A percentile compares a stretch with the other conserved stretches of the same genome.
phyloP scores from a whole-genome alignment of 2,113 vertebrate species.

The Chionomys nivalis region DNA sequence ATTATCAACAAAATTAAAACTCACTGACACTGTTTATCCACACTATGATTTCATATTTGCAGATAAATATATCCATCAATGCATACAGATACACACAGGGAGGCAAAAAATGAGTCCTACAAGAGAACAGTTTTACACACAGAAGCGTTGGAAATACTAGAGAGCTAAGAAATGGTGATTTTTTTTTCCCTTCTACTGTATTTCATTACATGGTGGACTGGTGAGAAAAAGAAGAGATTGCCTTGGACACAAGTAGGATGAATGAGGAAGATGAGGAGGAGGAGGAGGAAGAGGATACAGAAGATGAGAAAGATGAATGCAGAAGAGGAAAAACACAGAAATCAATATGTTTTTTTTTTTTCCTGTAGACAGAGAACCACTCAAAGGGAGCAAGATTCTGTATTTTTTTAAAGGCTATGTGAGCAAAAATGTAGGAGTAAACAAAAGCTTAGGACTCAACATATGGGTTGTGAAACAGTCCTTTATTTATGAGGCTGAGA shows the following conservation, averaged over 20 bases:
- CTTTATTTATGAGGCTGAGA: neutral
- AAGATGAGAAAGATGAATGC: neutral
- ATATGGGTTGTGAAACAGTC: neutral
- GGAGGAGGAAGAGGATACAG: no score
- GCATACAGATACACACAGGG: neutral
- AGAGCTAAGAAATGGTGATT: slow-evolving; percentile 6
- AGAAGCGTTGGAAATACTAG: neutral
- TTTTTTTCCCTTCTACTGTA: neutral
- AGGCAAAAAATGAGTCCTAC: no score
- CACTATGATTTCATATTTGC: neutral
- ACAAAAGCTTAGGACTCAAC: neutral
- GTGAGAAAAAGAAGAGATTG: neutral
- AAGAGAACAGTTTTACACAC: neutral
- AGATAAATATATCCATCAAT: neutral
- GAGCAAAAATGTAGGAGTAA: neutral
- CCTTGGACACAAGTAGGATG: neutral
- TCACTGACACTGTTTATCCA: neutral
- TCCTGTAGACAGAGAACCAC: neutral
- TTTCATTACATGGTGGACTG: neutral
- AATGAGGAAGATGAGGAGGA: neutral
- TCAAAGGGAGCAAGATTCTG: neutral
- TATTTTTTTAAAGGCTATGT: neutral
- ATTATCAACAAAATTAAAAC: slow-evolving; percentile 5
- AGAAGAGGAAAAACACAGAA: neutral
- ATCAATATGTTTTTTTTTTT: neutral